Percentiles rank a stretch among this genome's conserved stretches.
phyloP scores from a whole-genome alignment of 2,888 invertebrate species.

The Boloria selene region DNA sequence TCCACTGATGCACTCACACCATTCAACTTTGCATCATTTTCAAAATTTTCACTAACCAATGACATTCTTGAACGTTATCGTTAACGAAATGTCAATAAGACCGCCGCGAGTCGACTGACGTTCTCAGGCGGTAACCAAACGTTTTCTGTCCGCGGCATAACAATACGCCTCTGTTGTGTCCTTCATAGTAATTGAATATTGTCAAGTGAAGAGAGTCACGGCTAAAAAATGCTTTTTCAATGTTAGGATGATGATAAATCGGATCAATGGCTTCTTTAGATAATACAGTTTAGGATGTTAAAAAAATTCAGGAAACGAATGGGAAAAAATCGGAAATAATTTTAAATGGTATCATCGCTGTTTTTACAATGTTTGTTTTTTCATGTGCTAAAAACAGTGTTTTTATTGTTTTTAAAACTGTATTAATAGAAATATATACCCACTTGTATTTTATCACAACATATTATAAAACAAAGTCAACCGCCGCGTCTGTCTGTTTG shows the following conservation, averaged over 20 bases:
- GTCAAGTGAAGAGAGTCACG: neutral
- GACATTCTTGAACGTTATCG: constrained; percentile 56
- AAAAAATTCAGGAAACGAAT: constrained; percentile 13
- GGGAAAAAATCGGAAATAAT: constrained; percentile 11
- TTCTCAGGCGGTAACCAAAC: neutral
- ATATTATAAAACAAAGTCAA: too few relatives aligned
- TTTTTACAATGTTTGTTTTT: neutral
- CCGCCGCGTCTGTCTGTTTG: too few relatives aligned
- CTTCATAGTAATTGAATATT: constrained; percentile 59
- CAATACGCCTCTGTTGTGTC: constrained; percentile 42
- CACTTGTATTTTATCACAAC: too few relatives aligned
- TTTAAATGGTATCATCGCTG: constrained; percentile 1
- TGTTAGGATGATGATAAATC: too few relatives aligned
- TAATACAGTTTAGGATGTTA: neutral
- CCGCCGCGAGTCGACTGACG: constrained; percentile 11
- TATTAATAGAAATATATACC: too few relatives aligned
- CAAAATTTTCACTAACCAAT: constrained; percentile 68
- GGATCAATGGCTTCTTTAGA: neutral
- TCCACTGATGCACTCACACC: constrained; percentile 68
- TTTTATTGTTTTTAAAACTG: too few relatives aligned
- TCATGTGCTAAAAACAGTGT: too few relatives aligned
- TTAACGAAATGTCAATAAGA: constrained; percentile 43
- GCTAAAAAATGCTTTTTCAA: too few relatives aligned
- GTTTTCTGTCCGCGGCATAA: constrained; percentile 15
- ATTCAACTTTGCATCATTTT: constrained; percentile 68